Base-by-base conservation (phyloP, 2,888 invertebrate genomes). In the Ormyrus pomaceus region DNA sequence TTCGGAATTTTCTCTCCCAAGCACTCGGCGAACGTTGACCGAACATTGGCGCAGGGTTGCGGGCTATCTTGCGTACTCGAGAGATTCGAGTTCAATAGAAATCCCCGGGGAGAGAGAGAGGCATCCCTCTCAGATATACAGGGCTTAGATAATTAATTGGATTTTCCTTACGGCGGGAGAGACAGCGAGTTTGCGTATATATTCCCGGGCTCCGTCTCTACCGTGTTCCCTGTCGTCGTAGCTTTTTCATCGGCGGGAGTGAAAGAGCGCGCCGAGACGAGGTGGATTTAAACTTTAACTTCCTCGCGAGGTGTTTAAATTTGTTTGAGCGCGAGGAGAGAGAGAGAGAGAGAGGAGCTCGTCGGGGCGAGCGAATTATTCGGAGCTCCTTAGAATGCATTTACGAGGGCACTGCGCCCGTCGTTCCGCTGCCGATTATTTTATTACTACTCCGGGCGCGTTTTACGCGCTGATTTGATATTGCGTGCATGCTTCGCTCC, bases 101-200 rank as follows among this genome's bases (percentile, higher is more conserved):
- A 65, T 77, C 77, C 58, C 71, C 34, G 11, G 64, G 9, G 65
- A 34, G 34, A 34, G 34, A 34, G 34, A 34, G 34, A 34, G n/a
- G 51, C 62, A 46, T n/a, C 34, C n/a, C 72, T 62, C 11, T n/a
- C 55, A 56, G 62, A 19, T 56, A 13, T 10, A 10, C 19, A 45
- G 46, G 51, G n/a, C 53, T 11, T 46, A 7, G n/a, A 6, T 73
- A 78, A 78, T 78, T 73, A 73, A 78, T 78, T 78, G 55, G 55
- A 68, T 78, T 62, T 50, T 62, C 46, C 34, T 72, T 64, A 59
- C 62, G 64, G 5, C 13, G 46, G 11, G 45, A n/a, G n/a, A 48
- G n/a, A 64, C 50, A n/a, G 13, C 9, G 19, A 50, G 9, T 51
- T 51, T 65, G 11, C 13, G 64, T 9, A 48, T 6, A 48, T 51